These are phyloP conservation scores for Pterostichus niger DNA, from an alignment of 2,888 invertebrate species.

Conservation along the genomic window DNA sequence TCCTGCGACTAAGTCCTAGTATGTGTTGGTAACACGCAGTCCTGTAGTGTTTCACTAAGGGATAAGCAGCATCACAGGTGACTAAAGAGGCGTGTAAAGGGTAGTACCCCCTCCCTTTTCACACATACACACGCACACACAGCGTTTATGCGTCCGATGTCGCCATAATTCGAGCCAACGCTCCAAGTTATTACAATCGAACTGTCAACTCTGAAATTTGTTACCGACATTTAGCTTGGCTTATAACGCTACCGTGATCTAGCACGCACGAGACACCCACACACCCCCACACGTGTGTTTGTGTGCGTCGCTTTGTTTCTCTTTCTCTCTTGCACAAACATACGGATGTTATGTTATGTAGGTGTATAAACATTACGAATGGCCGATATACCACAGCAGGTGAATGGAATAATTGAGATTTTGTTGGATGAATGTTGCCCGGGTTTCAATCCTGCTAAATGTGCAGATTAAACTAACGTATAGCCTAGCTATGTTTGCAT, in stretches of 20 bases:
- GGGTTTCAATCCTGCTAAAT: constrained; percentile 1
- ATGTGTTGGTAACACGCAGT: background rate
- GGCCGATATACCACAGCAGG: constrained; percentile 5
- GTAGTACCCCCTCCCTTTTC: background rate
- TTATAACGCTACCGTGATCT: constrained; percentile 53
- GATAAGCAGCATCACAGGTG: constrained; percentile 27
- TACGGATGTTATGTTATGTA: background rate
- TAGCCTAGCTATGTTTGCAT: background rate
- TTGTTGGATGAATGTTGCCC: constrained; percentile 8
- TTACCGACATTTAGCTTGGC: constrained; percentile 63
- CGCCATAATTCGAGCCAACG: constrained; percentile 50
- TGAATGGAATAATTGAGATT: constrained; percentile 42
- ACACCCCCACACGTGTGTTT: background rate
- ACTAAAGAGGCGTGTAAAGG: constrained; percentile 24
- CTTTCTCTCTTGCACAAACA: constrained; percentile 41
- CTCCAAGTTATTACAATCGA: constrained; percentile 63
- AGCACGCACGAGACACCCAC: constrained; percentile 19
- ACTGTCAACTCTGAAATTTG: constrained; percentile 65
- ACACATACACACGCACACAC: constrained; percentile 5
- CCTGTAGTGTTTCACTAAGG: background rate
- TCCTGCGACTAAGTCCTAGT: too few species aligned
- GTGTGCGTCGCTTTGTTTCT: constrained; percentile 41
- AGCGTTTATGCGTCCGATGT: constrained; percentile 46
- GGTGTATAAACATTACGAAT: constrained; percentile 29
- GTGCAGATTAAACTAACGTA: constrained; percentile 7